Conservation (phyloP, 2,113 vertebrate species). For the Coptodon bakossiorum region DNA sequence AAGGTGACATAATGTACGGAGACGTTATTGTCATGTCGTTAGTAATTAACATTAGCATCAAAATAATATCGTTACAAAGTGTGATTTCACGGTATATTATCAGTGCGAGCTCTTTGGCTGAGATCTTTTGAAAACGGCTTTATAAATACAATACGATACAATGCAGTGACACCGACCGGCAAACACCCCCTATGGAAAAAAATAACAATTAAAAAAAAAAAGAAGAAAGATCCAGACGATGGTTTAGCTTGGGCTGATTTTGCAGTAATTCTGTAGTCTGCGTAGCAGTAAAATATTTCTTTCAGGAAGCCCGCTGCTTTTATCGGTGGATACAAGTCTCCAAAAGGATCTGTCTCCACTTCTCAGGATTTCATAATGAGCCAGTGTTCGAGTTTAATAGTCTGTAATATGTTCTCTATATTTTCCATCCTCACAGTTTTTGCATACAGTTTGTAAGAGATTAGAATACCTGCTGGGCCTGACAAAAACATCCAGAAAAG, state of each 20-base stretch:
- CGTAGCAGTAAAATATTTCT: not conserved
- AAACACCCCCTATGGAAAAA: not conserved
- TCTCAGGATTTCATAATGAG: not conserved
- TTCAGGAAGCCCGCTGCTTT: not conserved
- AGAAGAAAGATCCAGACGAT: not conserved
- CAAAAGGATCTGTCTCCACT: not conserved
- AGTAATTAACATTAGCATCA: not conserved
- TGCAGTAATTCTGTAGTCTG: not conserved
- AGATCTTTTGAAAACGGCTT: not conserved
- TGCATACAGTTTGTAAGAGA: not conserved
- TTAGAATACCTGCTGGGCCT: not conserved
- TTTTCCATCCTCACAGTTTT: not conserved
- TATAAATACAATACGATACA: not conserved
- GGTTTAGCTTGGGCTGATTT: not conserved
- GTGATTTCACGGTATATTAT: not conserved
- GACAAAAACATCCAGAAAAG: not conserved
- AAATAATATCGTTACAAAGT: not conserved
- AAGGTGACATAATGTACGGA: not conserved
- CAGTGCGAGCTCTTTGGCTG: not conserved
- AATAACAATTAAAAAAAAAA: not conserved
- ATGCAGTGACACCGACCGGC: not conserved
- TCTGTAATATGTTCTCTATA: not conserved
- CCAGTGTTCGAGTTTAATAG: not conserved
- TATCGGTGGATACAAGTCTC: not conserved
- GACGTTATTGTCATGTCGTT: not conserved